Evolutionary conservation across 2,888 invertebrate species (phyloP), one percentile per base, ranked within the genome.

Genomic region (Ariolimax columbianus): DNA sequence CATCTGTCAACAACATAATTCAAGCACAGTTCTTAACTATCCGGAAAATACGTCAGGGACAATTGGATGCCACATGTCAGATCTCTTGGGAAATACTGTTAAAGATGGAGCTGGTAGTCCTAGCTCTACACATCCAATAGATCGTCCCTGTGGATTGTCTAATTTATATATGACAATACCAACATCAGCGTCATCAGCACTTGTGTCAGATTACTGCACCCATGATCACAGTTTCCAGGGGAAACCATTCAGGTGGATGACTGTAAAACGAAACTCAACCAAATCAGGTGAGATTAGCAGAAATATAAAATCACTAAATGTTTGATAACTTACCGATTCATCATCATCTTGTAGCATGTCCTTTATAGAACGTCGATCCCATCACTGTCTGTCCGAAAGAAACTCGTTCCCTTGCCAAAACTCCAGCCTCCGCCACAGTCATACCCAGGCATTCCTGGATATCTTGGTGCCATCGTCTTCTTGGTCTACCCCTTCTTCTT

Each of bases 171-270:
- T 68, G 51, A 68, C 63, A 30, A 79, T 63, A 51, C 26, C 82
- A 17, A 68, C 89, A 75, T 89, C 87, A 78, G 86, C 89, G 47
- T 88, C 90, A n/a, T 89, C 91, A 59, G 90, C 90, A 51, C 89
- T 91, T 72, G 91, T 91, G 84, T 88, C 90, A 43, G 92, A 91
- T 77, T 89, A 89, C 68, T 89, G 90, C 30, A 88, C 88, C 43
- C 89, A 88, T 26, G 90, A 83, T 59, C 83, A 90, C 82, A 89
- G 86, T 78, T 87, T 91, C 70, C 89, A 90, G 84, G 88, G 88
- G 51, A 92, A 92, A 88, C 92, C 98, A 0, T 99, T 98, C 95
- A 98, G 99, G 94, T 99, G 99, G 99, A 99, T 99, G 99, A 98
- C 98, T 95, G 97, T 99, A 92, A 99, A 99, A 95, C 96, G 99